Percentiles rank a stretch among this genome's conserved stretches.
phyloP scores from a whole-genome alignment of 2,888 invertebrate genomes.

The Rhagium mordax region DNA sequence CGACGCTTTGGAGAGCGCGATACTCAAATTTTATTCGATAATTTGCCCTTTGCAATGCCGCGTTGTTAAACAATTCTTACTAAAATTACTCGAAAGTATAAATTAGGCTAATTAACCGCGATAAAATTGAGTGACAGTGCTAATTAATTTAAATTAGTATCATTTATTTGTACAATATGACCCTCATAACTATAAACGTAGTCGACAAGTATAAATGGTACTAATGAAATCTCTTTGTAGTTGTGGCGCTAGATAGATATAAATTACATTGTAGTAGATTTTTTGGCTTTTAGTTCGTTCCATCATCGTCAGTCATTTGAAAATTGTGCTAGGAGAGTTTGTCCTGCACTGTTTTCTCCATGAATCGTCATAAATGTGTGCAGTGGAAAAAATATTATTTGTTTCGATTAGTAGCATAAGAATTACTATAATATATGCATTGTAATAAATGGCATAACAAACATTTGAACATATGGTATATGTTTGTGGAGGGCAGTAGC shows the following conservation, averaged over 20 bases:
- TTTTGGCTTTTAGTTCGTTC: constrained; percentile 7
- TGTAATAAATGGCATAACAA: not conserved
- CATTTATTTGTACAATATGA: constrained; percentile 50
- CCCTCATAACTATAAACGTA: constrained; percentile 60
- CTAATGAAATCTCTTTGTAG: constrained; percentile 21
- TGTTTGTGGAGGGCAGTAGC: not conserved
- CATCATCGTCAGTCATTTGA: not conserved
- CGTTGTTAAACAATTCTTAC: not conserved
- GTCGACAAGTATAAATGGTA: constrained; percentile 63
- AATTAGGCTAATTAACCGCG: not conserved
- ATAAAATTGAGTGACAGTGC: constrained; percentile 18
- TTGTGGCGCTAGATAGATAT: constrained; percentile 6
- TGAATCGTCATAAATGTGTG: not conserved
- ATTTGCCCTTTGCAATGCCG: constrained; percentile 7
- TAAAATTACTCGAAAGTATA: not conserved
- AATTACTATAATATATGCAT: not conserved
- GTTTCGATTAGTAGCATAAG: not conserved
- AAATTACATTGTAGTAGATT: not conserved
- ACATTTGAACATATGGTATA: not conserved
- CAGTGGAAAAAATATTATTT: not conserved
- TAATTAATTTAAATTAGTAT: constrained; percentile 8
- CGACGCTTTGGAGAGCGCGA: constrained; percentile 47
- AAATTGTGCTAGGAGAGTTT: not conserved
- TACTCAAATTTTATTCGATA: constrained; percentile 19
- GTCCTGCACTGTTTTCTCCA: not conserved